Conservation (phyloP, 2,113 vertebrate genomes). For the Rissa tridactyla region DNA sequence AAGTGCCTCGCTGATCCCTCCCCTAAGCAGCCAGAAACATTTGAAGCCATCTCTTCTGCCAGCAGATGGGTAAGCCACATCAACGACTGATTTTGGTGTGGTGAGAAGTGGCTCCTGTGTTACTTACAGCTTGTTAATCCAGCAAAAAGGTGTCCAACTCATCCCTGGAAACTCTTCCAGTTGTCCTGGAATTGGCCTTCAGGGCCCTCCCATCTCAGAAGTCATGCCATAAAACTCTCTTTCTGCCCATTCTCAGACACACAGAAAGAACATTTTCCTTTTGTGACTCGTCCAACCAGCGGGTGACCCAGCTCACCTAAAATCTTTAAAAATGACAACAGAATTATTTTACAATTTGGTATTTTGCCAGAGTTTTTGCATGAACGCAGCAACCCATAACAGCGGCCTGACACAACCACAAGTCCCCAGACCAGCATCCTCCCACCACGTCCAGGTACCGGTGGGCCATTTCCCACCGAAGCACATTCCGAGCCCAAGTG, state of each 20-base stretch:
- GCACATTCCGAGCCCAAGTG: neutral
- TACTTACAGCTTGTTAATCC: neutral
- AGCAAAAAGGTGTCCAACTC: neutral
- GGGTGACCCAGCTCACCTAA: neutral
- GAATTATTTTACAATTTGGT: neutral
- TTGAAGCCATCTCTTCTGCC: neutral
- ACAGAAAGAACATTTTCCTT: neutral
- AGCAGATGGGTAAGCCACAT: neutral
- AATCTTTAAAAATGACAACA: neutral
- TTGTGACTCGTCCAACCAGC: neutral
- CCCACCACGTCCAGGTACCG: neutral
- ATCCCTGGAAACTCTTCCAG: neutral
- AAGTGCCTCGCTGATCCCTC: neutral
- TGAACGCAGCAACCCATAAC: neutral
- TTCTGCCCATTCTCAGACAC: neutral
- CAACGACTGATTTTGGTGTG: accelerated
- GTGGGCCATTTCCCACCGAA: accelerated
- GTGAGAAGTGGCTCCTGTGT: neutral
- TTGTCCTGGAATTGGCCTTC: neutral
- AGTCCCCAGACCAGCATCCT: neutral
- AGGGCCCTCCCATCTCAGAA: neutral
- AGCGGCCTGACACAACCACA: neutral
- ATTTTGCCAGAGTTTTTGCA: neutral
- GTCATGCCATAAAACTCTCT: neutral
- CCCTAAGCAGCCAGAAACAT: neutral